phyloP scores from a whole-genome alignment of 2,888 invertebrate genomes.

The Calliopum simillimum region DNA sequence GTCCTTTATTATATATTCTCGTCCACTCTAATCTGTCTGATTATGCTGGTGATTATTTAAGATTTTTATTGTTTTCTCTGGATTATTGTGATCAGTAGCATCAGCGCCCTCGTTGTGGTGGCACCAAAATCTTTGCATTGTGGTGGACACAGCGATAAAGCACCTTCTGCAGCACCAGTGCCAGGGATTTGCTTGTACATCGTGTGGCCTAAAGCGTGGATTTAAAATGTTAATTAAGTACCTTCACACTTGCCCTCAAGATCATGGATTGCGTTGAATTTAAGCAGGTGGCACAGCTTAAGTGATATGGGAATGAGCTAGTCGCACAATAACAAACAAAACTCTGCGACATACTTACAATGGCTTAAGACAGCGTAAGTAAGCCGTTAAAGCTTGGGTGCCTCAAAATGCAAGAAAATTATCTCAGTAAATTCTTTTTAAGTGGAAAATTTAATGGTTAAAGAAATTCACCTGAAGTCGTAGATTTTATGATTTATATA shows the following conservation, averaged over 20 bases:
- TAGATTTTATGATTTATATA: too few relatives aligned
- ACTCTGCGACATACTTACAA: not conserved
- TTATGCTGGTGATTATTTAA: conserved; percentile 33
- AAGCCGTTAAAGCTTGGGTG: conserved; percentile 1
- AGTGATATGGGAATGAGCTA: not conserved
- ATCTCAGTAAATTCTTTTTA: too few relatives aligned
- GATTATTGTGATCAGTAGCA: not conserved
- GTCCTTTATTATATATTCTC: conserved; percentile 1
- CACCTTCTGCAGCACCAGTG: too few relatives aligned
- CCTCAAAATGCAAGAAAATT: too few relatives aligned
- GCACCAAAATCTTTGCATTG: not conserved
- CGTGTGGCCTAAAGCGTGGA: conserved; percentile 37
- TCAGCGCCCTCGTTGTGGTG: not conserved
- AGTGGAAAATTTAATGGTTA: too few relatives aligned
- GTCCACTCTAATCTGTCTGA: conserved; percentile 28
- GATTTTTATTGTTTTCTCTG: not conserved
- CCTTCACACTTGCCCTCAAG: conserved; percentile 35
- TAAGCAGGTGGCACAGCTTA: not conserved
- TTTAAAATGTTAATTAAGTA: conserved; percentile 44
- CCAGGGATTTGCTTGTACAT: not conserved
- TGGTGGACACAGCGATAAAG: not conserved
- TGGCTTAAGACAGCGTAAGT: not conserved
- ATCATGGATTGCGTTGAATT: not conserved
- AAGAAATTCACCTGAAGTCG: too few relatives aligned
- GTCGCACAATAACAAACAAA: not conserved